Base-by-base conservation (phyloP, 2,797 vertebrate species). In the Oreochromis grahami region DNA sequence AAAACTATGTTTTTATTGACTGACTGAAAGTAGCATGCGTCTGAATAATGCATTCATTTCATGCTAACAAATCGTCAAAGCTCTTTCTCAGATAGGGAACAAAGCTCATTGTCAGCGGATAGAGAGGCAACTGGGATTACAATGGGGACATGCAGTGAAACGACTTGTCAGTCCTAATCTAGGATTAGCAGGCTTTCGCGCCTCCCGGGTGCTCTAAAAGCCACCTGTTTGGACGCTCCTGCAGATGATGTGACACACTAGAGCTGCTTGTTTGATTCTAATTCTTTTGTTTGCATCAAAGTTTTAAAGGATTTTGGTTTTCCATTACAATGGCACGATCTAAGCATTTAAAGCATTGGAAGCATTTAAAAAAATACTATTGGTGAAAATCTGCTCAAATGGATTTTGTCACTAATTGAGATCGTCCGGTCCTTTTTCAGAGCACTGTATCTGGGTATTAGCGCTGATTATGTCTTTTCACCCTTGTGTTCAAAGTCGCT, bases 91-190 rank as follows among this genome's bases (percentile, higher is more conserved):
- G 84, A 88, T 80, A 60, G 81, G 88, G 87, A 92, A 94, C 93
- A 94, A 94, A 94, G 89, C 89, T 92, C 88, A 94, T 94, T 94
- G 93, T 94, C 86, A 88, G 89, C 77, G 85, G 87, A 89, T 85
- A 87, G 90, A 87, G 82, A 91, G 72, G 89, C 91, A 85, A 82
- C 89, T 74, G 90, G 93, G 94, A 94, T 95, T 94, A 95, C 90
- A 92, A 91, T 77, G 76, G 81, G 77, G 79, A 84, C 88, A 87
- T 91, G 88, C 88, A 91, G 90, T 87, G 91, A 94, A 93, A 92
- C 72, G 82, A 90, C 76, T 86, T 95, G 94, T 95, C 94, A 94
- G 76, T 86, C 88, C 79, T 95, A 94, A 95, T 95, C 94, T 95
- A 87, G 92, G 94, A 95, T 96, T 94, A 94, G 84, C 77, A 68